Conservation (phyloP, 2,888 invertebrate genomes). For the Folsomia manolachei region DNA sequence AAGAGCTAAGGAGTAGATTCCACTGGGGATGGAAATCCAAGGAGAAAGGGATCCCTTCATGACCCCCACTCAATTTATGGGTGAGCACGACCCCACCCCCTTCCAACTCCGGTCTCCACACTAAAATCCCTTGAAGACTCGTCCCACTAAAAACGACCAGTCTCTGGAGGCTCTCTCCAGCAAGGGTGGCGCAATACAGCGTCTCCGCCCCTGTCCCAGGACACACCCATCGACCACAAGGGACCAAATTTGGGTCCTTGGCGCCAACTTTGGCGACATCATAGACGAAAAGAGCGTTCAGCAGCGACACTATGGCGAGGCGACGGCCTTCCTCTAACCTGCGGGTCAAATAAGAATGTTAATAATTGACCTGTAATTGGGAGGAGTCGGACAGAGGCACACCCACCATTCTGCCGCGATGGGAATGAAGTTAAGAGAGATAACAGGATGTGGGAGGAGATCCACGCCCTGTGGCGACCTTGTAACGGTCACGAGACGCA, state of each 20-base stretch:
- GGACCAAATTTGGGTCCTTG: not conserved
- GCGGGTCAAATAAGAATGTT: not conserved
- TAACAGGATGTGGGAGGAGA: not conserved
- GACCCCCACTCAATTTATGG: slow-evolving; percentile 29
- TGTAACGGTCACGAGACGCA: not conserved
- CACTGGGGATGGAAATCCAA: slow-evolving; percentile 18
- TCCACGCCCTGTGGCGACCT: not conserved
- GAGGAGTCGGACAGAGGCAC: not conserved
- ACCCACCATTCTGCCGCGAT: slow-evolving; percentile 29
- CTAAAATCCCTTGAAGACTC: slow-evolving; percentile 32
- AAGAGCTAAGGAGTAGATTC: slow-evolving; percentile 26
- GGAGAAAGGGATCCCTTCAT: slow-evolving; percentile 34
- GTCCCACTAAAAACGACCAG: slow-evolving; percentile 32
- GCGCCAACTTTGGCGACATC: not conserved
- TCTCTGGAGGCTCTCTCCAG: slow-evolving; percentile 7
- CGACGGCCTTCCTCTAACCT: slow-evolving; percentile 19
- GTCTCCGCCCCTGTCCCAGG: slow-evolving; percentile 25
- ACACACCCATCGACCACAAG: slow-evolving; percentile 19
- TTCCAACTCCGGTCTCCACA: slow-evolving; percentile 26
- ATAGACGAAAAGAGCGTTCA: slow-evolving; percentile 13
- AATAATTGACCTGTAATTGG: not conserved
- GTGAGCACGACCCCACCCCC: slow-evolving; percentile 7
- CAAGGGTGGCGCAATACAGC: slow-evolving; percentile 26
- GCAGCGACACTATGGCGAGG: slow-evolving; percentile 24
- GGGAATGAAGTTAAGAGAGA: slow-evolving; percentile 28